Base-by-base conservation (phyloP, 2,888 invertebrate species). In the Parapristionchus giblindavisi region DNA sequence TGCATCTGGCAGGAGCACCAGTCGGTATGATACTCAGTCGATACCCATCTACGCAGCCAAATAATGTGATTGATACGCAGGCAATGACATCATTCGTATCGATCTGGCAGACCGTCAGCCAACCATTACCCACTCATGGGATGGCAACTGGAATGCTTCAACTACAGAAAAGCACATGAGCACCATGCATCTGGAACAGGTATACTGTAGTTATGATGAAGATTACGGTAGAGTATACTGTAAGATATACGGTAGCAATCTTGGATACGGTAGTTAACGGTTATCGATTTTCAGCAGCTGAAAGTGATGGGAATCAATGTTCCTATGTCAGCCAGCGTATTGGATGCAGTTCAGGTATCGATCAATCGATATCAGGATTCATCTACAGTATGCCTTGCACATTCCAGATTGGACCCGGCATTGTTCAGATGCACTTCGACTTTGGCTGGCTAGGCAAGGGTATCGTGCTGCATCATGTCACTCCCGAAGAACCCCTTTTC, bases 401-500 rank as follows among this genome's bases (percentile, higher is more conserved):
- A 61, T 71, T 82, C 52, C 88, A 92, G 91, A 90, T 92, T 78
- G 94, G 94, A 0, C 94, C 94, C 0, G 93, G 92, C 0, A 92
- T 93, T 83, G 94, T 94, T 0, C 92, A 93, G 27, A 89, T 95
- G 2, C 87, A 90, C 21, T 89, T 94, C 80, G 85, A 91, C 0
- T 91, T 92, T 75, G 85, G 84, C 0, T 88, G 90, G 0, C 87
- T 93, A 65, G 90, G 91, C 1, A 85, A 84, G 8, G 90, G 89
- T 17, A 90, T 92, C 65, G 91, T 93, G 34, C 88, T 93, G 0
- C 94, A 94, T 88, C 92, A 92, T 0, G 92, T 94, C 1, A 93
- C 93, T 0, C 95, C 95, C 0, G 83, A 93, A 3, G 92, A 92
- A 21, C 93, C 94, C 0, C 87, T 94, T 54, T 86, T 93, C 0